A percentile compares a stretch with the other conserved stretches of the same genome.
phyloP scores from a whole-genome alignment of 2,888 invertebrate species.

The Elegia similella region DNA sequence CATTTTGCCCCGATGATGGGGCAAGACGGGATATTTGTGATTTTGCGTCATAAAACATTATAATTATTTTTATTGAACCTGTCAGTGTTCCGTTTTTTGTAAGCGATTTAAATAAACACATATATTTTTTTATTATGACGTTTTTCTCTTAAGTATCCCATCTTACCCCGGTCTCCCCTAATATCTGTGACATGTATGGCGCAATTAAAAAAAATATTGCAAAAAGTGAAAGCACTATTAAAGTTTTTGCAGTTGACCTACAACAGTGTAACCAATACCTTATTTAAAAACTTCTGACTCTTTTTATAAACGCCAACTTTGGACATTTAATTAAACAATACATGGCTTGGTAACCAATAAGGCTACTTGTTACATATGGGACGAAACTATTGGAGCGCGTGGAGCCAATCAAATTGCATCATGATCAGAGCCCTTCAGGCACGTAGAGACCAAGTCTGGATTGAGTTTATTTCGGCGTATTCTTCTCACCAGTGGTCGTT shows the following conservation, averaged over 20 bases:
- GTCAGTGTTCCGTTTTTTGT: no score
- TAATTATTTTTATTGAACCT: no score
- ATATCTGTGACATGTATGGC: slow-evolving; percentile 19
- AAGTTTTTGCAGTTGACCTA: slow-evolving; percentile 25
- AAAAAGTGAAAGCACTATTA: background rate
- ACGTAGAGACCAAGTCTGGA: no score
- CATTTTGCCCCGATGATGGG: no score
- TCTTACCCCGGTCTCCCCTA: no score
- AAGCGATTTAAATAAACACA: background rate
- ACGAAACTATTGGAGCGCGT: slow-evolving; percentile 26
- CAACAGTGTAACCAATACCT: slow-evolving; percentile 32
- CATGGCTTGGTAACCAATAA: slow-evolving; percentile 25
- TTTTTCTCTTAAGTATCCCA: no score
- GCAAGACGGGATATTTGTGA: no score
- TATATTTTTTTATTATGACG: background rate
- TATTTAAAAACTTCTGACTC: slow-evolving; percentile 24
- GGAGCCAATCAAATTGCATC: slow-evolving; percentile 36
- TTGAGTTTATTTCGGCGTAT: no score
- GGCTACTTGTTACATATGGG: slow-evolving; percentile 31
- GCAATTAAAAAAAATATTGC: slow-evolving; percentile 14
- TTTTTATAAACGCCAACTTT: slow-evolving; percentile 31
- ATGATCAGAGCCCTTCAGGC: slow-evolving; percentile 29
- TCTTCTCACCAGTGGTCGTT: no score
- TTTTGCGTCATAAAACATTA: no score
- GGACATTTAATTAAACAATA: slow-evolving; percentile 30